Evolutionary conservation across 2,113 vertebrate species (phyloP), one percentile per base, ranked within the genome.

Genomic region (Tragelaphus buxtoni): DNA sequence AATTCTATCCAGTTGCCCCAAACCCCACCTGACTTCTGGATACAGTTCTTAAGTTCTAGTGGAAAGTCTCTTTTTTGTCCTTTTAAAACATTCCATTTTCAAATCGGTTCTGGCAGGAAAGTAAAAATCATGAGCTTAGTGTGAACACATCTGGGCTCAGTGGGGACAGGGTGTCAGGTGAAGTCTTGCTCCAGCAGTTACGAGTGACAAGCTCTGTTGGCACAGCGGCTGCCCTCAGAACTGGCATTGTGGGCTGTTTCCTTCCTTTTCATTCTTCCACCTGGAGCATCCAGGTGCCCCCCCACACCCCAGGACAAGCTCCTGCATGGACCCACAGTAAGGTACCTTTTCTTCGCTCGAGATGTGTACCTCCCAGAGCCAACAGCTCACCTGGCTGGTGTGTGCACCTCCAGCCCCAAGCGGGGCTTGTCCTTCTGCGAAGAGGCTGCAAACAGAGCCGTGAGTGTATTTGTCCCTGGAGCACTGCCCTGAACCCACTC

Each of bases 381-480:
- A 1, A 9, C 0, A 0, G 0, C 24, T 32, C 13, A 1, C 22
- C 22, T 4, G 35, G 42, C 77, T 9, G 51, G 35, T 39, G 92
- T 45, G 56, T 9, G 12, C 1, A 4, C 58, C 58, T 20, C 24
- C 32, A 9, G 35, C 0, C 7, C 3, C 3, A 0, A 7, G 28
- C 11, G n/a, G 45, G 35, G 4, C 61, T 24, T 32, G 60, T 60
- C 56, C 4, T 28, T 30, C 77, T 24, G 5, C 24, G n/a, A 24
- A 39, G 56, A 30, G 35, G 20, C 9, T 8, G 20, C 90, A 42
- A 17, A 49, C 9, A 2, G 1, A 4, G 39, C 9, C 24, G 9
- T 2, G 22, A 56, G 58, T 2, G 0, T 0, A 1, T 9, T 26
- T 24, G 26, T 5, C 24, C 0, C 0, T 0, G 11, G 11, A 13